phyloP scores from a whole-genome alignment of 2,113 vertebrate genomes.

The Sorex araneus region DNA sequence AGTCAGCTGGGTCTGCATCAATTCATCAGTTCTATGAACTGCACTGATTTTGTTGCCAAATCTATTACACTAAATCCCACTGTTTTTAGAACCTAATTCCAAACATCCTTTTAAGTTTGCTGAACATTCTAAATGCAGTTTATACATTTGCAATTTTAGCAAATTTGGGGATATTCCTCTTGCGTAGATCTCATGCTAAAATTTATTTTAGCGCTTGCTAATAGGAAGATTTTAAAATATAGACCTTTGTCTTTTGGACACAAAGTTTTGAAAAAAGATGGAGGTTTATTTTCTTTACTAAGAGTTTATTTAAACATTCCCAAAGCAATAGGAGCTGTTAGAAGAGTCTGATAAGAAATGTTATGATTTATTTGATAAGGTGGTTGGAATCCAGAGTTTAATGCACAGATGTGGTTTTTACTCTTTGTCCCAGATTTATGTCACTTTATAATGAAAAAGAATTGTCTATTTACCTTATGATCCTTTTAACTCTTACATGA shows the following conservation, averaged over 20 bases:
- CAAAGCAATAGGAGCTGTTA: slow-evolving; percentile 15
- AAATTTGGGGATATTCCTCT: slow-evolving; percentile 45
- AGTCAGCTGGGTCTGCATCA: slow-evolving; percentile 86
- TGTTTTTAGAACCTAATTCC: slow-evolving; percentile 89
- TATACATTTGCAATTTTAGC: slow-evolving; percentile 67
- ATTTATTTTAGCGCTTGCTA: slow-evolving; percentile 52
- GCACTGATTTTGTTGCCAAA: slow-evolving; percentile 87
- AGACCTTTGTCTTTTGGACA: background rate
- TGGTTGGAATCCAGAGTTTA: slow-evolving; percentile 59
- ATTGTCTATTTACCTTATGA: background rate
- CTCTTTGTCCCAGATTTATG: background rate
- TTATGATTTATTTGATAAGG: slow-evolving; percentile 37
- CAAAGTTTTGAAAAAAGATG: slow-evolving; percentile 13
- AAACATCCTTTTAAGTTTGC: slow-evolving; percentile 89
- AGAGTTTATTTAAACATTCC: slow-evolving; percentile 45
- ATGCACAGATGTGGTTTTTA: slow-evolving; percentile 11
- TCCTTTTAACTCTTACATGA: slow-evolving; percentile 4
- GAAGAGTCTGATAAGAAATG: slow-evolving; percentile 43
- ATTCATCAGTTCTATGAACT: slow-evolving; percentile 89
- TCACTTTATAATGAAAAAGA: slow-evolving; percentile 30
- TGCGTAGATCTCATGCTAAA: background rate
- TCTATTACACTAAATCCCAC: slow-evolving; percentile 90
- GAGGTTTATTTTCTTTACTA: slow-evolving; percentile 38
- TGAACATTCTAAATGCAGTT: slow-evolving; percentile 81
- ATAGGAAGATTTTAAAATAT: slow-evolving; percentile 30